phyloP scores from a whole-genome alignment of 35 echinoderm and acorn worm species.

The Ophioderma brevispina region DNA sequence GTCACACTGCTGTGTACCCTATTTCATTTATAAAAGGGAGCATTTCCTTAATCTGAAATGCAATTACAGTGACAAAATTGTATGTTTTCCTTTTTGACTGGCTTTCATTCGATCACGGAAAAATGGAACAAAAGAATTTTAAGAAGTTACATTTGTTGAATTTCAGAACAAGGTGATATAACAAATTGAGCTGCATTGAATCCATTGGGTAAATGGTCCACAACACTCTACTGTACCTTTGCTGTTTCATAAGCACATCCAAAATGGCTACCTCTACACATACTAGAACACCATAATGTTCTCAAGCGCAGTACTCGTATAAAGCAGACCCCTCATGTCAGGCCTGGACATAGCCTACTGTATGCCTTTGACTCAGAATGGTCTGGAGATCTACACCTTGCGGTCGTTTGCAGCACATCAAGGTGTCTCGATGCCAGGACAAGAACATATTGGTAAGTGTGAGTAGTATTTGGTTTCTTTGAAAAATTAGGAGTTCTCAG shows the following conservation, averaged over 20 bases:
- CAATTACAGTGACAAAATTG: too few species aligned
- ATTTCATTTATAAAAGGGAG: too few species aligned
- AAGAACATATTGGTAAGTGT: not conserved
- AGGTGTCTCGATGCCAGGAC: not conserved
- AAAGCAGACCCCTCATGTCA: constrained; percentile 20
- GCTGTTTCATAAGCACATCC: constrained; percentile 31
- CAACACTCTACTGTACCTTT: not conserved
- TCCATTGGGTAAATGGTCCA: not conserved
- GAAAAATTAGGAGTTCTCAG: too few species aligned
- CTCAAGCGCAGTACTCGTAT: constrained; percentile 30
- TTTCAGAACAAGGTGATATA: not conserved
- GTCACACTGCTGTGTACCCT: too few species aligned
- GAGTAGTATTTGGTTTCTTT: too few species aligned
- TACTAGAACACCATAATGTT: not conserved
- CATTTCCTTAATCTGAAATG: too few species aligned
- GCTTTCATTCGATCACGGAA: too few species aligned
- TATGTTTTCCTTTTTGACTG: too few species aligned
- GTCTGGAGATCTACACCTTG: constrained; percentile 33
- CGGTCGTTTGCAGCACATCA: not conserved
- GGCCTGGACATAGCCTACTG: constrained; percentile 25
- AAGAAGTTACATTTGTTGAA: too few species aligned
- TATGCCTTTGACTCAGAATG: constrained; percentile 34
- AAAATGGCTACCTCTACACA: constrained; percentile 15
- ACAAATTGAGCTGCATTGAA: not conserved
- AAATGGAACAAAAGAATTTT: too few species aligned